Conservation (phyloP, 2,797 vertebrate genomes). For the Pachyuromys duprasi region DNA sequence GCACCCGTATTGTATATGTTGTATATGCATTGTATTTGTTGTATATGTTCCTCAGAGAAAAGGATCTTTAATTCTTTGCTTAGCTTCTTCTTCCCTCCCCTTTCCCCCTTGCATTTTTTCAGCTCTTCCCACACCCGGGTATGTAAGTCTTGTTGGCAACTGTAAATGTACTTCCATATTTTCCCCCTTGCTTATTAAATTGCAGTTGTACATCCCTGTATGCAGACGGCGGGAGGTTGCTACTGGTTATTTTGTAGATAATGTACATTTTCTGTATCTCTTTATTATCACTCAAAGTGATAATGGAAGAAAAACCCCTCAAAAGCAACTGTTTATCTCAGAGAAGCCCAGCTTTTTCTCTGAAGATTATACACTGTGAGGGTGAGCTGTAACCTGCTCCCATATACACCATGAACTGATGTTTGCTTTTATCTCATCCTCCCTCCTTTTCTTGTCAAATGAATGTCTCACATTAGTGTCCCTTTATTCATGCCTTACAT, state of each 20-base stretch:
- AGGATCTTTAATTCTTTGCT: not conserved
- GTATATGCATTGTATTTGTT: too few relatives aligned
- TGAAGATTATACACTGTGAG: not conserved
- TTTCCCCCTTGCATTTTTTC: not conserved
- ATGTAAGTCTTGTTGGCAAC: not conserved
- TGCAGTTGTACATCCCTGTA: not conserved
- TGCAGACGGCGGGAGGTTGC: not conserved
- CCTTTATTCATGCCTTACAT: not conserved
- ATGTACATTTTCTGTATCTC: not conserved
- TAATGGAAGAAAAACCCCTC: not conserved
- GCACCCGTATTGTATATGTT: not conserved
- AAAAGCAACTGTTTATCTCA: not conserved
- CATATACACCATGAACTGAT: not conserved
- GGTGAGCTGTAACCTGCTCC: not conserved
- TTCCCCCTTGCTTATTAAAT: not conserved
- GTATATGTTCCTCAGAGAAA: not conserved
- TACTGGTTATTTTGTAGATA: not conserved
- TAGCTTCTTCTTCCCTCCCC: not conserved
- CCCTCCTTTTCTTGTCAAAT: not conserved
- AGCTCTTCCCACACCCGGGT: not conserved
- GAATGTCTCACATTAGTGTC: not conserved
- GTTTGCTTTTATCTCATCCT: not conserved
- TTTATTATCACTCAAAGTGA: not conserved
- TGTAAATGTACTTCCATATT: not conserved
- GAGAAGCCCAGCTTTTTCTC: not conserved